These are phyloP conservation scores for Pissodes strobi DNA, from an alignment of 1,140 invertebrate species.

Conservation along the genomic window DNA sequence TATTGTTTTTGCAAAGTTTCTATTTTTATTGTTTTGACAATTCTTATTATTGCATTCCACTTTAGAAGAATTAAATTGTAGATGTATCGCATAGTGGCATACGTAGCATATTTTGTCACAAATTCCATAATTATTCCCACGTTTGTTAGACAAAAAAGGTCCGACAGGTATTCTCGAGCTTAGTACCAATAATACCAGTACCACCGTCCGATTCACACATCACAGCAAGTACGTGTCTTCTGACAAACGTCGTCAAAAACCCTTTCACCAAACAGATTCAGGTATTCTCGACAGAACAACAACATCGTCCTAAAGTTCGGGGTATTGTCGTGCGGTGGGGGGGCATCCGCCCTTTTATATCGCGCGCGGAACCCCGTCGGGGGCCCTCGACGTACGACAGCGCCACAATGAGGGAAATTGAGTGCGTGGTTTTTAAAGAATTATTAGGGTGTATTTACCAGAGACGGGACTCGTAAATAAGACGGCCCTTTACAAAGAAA, in stretches of 20 bases:
- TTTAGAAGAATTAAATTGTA: no score
- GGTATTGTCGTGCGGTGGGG: conserved; percentile 10
- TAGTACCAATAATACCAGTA: no score
- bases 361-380: conserved; percentile 2
- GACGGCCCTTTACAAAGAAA: conserved; percentile 8
- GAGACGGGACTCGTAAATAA: conserved; percentile 20
- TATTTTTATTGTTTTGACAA: no score
- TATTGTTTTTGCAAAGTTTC: no score
- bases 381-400: conserved; percentile 15
- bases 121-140: no score
- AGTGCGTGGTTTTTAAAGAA: conserved; percentile 21
- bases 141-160: no score
- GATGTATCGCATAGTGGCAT: no score
- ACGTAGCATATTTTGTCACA: no score
- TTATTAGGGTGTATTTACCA: conserved; percentile 16
- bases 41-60: no score
- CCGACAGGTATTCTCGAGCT: no score
- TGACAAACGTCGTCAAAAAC: conserved; percentile 9
- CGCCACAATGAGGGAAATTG: conserved; percentile 11
- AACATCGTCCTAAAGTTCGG: conserved; percentile 3
- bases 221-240: no score
- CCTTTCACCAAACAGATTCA: not conserved
- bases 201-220: no score
- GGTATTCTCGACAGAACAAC: conserved; percentile 6
- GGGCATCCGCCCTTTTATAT: conserved; percentile 18